Evolutionary conservation across 2,113 vertebrate genomes (phyloP), one percentile per base, ranked within the genome.

Genomic region (Aspiorhynchus laticeps): DNA sequence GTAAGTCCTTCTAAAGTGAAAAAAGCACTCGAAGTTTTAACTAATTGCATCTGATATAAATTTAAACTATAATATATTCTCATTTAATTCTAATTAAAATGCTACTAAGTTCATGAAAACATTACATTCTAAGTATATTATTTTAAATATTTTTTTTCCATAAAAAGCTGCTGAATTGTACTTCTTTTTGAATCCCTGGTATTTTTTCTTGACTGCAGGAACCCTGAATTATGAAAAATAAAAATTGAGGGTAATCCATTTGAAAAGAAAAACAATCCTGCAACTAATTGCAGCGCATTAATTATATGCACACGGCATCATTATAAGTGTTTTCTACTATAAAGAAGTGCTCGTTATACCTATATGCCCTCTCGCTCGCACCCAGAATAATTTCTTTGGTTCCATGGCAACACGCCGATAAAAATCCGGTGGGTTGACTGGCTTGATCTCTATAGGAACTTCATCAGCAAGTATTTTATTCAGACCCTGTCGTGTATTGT

Each of bases 361-460:
- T 21, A 99, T 98, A 86, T 96, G 84, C 85, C 97, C 98, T 88
- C 92, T 94, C 1, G 97, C 96, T 89, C 97, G 95, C 84, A 98
- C 97, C 98, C 98, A 99, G 93, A 97, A 97, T 86, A 98, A 93
- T 89, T 96, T 95, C 88, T 94, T 97, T 0, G 97, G 95, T 75
- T 98, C 96, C 88, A 92, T 90, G 0, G 88, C 88, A 82, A 90
- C 51, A 2, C 5, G 77, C 78, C 90, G 86, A 80, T 89, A 91
- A 21, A 93, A 46, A n/a, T 93, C 92, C 0, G 94, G 90, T 0
- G 96, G 96, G 90, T 96, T 96, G 38, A 99, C 92, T 0, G 95
- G 95, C 88, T 97, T 98, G 85, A 99, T 96, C 53, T 98, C 97
- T 76, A 99, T 96, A 0, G 98, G 97, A 31, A 99, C 94, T 1